These are phyloP conservation scores for Sciurus carolinensis DNA, from an alignment of 2,797 vertebrate genomes.

Conservation along the genomic window DNA sequence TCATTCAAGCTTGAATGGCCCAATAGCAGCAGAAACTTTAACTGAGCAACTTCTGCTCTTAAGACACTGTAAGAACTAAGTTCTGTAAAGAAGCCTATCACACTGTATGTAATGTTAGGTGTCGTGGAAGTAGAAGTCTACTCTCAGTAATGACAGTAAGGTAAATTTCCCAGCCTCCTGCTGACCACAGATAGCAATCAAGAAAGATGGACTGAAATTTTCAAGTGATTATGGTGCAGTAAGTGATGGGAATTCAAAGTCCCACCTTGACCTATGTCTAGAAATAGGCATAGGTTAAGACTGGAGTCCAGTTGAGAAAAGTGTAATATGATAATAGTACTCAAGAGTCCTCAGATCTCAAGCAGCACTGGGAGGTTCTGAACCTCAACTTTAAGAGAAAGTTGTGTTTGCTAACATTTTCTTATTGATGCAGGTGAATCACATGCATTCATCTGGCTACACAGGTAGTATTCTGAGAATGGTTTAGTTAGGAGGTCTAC, in stretches of 20 bases:
- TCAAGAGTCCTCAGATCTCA: background rate
- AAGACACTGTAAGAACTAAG: background rate
- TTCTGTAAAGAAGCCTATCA: background rate
- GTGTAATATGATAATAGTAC: background rate
- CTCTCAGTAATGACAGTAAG: background rate
- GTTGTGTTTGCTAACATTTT: background rate
- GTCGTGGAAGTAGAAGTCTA: background rate
- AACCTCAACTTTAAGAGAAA: background rate
- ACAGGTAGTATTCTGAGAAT: background rate
- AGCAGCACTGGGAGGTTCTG: background rate
- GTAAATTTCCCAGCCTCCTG: background rate
- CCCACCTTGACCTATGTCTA: background rate
- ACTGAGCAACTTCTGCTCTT: background rate
- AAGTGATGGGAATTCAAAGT: background rate
- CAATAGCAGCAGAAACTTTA: background rate
- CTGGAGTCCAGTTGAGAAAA: background rate
- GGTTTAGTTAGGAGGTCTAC: background rate
- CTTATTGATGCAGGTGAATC: background rate
- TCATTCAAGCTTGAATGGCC: background rate
- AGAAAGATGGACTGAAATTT: background rate
- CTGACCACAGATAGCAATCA: background rate
- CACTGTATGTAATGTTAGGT: fast-evolving
- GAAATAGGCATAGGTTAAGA: background rate
- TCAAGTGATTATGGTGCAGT: background rate
- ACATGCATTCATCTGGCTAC: background rate